Evolutionary conservation across 2,888 invertebrate genomes (phyloP).

Genomic region (Venusia cambrica): DNA sequence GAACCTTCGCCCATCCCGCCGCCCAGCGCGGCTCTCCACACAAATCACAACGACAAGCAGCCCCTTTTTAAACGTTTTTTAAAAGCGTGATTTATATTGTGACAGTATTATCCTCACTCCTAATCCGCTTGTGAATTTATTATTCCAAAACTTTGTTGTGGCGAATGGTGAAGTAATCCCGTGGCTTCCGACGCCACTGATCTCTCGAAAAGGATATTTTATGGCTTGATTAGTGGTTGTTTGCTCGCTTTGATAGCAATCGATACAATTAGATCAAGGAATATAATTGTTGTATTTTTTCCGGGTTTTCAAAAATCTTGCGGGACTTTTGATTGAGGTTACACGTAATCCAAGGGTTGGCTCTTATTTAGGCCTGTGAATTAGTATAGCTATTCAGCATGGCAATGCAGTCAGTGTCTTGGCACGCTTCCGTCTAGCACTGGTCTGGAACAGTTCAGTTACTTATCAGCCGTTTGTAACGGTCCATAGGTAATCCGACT

Average conservation of each 20-base stretch:
- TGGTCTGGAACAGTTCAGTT: no score
- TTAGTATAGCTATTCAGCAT: no score
- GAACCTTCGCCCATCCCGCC: constrained; percentile 25
- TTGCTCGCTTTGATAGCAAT: constrained; percentile 25
- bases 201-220: constrained; percentile 26
- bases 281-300: no score
- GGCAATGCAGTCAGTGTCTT: no score
- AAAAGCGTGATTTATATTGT: constrained; percentile 63
- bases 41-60: constrained; percentile 54
- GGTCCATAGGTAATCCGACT: no score
- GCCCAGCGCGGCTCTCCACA: constrained; percentile 45
- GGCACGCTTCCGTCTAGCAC: no score
- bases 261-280: no score
- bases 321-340: no score
- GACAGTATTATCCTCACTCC: constrained; percentile 62
- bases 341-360: no score
- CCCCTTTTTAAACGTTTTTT: constrained; percentile 61
- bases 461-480: no score
- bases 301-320: no score
- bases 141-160: constrained; percentile 66
- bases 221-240: constrained; percentile 24
- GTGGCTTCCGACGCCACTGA: constrained; percentile 42
- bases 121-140: constrained; percentile 63
- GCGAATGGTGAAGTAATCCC: constrained; percentile 56
- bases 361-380: no score